Base-by-base conservation (phyloP, 2,797 vertebrate species). In the Periophthalmus magnuspinnatus region DNA sequence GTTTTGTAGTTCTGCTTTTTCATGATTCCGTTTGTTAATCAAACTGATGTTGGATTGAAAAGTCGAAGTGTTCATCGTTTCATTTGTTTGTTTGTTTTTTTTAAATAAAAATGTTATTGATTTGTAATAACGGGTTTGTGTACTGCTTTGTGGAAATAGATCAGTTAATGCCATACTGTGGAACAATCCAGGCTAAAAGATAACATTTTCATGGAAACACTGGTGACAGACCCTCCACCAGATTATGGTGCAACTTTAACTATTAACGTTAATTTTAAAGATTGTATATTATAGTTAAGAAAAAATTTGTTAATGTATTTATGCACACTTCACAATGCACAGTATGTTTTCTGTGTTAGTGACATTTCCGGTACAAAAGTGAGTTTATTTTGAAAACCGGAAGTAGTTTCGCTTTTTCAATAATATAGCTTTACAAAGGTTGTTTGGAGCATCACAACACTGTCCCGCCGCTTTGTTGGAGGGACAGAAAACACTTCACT, bases 1-100 rank as follows among this genome's bases (percentile, higher is more conserved):
- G 86, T 93, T 94, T 94, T 94, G 88, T 93, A 93, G 91, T 90
- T 83, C 82, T 84, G 91, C 90, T 91, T 93, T 93, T 93, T 93
- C 91, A 93, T 93, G 76, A 91, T 90, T 90, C 79, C 71, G 71
- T 92, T 83, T 92, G 90, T 92, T 82, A 80, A 82, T 91, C 81
- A 88, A 90, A 88, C 86, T 82, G 82, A 90, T 85, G 88, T 91
- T 76, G 79, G 84, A 87, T n/a, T 88, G 87, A 86, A 85, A 88
- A 87, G 85, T 90, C 81, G 76, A 92, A 78, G 82, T 91, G 84
- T 89, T 89, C 84, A 91, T 89, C 92, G 87, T 91, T 88, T 89
- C 81, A 81, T 89, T 82, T 85, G 77, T 90, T 88, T 90, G n/a
- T 41, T 64, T 28, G n/a, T n/a, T n/a, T 28, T 28, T 92, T 89